Conservation (phyloP, 2,797 vertebrate genomes). For the Chrysocyon brachyurus region DNA sequence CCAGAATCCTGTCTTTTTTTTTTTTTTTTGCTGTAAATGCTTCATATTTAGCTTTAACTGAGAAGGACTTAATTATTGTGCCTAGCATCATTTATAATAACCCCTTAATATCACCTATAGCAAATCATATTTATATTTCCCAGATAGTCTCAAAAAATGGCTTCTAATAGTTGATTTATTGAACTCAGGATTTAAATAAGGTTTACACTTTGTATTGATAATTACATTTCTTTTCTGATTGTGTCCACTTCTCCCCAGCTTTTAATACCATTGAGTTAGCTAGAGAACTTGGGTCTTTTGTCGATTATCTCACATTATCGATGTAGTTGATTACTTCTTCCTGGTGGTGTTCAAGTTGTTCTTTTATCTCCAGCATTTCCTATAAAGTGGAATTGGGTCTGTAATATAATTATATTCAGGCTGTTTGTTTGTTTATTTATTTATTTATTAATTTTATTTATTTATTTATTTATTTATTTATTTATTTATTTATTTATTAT, state of each 20-base stretch:
- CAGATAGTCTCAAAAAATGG: neutral
- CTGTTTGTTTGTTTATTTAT: neutral
- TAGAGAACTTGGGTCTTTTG: constrained; percentile 5
- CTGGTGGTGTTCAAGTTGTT: neutral
- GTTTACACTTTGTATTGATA: neutral
- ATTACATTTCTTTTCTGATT: neutral
- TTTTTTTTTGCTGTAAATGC: neutral
- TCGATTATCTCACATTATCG: neutral
- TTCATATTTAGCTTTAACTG: neutral
- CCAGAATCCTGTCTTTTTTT: neutral
- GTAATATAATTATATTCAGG: neutral
- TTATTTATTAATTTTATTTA: too few relatives aligned
- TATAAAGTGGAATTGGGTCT: neutral
- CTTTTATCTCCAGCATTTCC: neutral
- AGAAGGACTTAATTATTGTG: constrained; percentile 12
- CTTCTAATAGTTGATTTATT: neutral
- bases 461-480: too few relatives aligned
- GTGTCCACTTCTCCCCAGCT: neutral
- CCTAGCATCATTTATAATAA: neutral
- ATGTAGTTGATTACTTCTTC: constrained; percentile 13
- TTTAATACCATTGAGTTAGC: neutral
- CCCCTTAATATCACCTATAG: neutral
- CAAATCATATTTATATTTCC: neutral
- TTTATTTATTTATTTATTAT: neutral
- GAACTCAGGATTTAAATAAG: neutral